A percentile compares a stretch with the other conserved stretches of the same genome.
Conservation (phyloP, 2,888 invertebrate genomes). For the Ganaspis brasiliensis region DNA sequence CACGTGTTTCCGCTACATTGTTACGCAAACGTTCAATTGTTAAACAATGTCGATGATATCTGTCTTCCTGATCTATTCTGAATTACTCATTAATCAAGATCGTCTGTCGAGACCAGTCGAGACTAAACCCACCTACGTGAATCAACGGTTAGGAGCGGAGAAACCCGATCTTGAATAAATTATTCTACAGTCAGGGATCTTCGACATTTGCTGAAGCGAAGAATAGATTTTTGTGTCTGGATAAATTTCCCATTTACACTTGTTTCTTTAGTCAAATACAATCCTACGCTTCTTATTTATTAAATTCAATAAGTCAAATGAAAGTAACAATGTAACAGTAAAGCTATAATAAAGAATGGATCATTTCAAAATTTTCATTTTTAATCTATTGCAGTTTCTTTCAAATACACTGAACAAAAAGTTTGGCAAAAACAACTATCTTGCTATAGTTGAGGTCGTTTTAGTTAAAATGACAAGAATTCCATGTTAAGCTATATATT, state of each 20-base stretch:
- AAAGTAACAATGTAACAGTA: too few species aligned
- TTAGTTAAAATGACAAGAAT: too few species aligned
- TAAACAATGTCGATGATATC: not conserved
- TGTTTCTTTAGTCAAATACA: not conserved
- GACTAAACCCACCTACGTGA: constrained; percentile 34
- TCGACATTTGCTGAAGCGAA: constrained; percentile 21
- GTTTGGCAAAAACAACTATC: too few species aligned
- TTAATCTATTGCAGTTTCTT: too few species aligned
- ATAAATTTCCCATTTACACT: not conserved
- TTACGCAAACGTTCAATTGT: constrained; percentile 1
- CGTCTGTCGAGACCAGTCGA: constrained; percentile 49
- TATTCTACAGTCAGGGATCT: constrained; percentile 40
- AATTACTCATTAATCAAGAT: constrained; percentile 52
- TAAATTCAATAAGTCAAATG: too few species aligned
- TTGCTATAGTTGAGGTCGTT: too few species aligned
- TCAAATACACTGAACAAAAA: too few species aligned
- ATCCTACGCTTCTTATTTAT: too few species aligned
- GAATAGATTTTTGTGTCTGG: constrained; percentile 6
- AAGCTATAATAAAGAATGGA: too few species aligned
- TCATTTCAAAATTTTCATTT: too few species aligned
- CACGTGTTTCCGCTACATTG: too few species aligned
- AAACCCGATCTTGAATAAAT: constrained; percentile 51
- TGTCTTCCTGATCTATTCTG: constrained; percentile 11
- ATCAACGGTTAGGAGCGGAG: not conserved
- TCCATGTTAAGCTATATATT: too few species aligned